Conservation (phyloP, 92 coral and sea anemone genomes). For the Epizoanthus fatuus region DNA sequence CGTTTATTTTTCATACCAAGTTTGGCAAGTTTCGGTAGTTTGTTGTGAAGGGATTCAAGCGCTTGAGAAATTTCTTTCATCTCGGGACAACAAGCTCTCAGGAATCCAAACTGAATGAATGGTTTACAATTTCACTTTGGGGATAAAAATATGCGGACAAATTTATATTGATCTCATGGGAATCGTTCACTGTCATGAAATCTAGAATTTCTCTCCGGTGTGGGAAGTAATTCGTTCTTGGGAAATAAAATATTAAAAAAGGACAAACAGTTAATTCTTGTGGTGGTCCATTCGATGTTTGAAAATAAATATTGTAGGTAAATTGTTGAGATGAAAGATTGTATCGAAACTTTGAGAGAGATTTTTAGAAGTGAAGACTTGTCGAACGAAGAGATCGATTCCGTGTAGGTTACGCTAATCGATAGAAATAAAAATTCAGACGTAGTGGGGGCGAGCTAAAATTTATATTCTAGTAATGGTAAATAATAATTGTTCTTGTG, state of each 20-base stretch:
- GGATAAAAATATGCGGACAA: conserved; percentile 48
- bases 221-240: conserved; percentile 42
- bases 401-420: conserved; percentile 7
- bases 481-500: conserved; percentile 26
- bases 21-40: conserved; percentile 34
- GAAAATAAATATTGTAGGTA: conserved; percentile 32
- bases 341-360: conserved; percentile 21
- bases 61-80: conserved; percentile 47
- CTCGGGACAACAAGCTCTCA: conserved; percentile 20
- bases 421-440: conserved; percentile 14
- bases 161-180: conserved; percentile 41
- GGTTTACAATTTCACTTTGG: conserved; percentile 46
- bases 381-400: conserved; percentile 12
- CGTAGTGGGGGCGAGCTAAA: conserved; percentile 30
- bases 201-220: conserved; percentile 23
- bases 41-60: conserved; percentile 13
- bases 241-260: conserved; percentile 49
- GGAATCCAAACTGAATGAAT: not conserved
- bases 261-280: conserved; percentile 50
- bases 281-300: conserved; percentile 43
- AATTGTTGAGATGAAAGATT: conserved; percentile 46
- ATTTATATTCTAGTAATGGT: conserved; percentile 27
- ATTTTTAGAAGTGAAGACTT: conserved; percentile 14
- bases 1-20: conserved; percentile 47
- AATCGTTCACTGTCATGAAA: conserved; percentile 32